phyloP scores from a whole-genome alignment of 1,140 invertebrate genomes.

The Trichonephila inaurata region DNA sequence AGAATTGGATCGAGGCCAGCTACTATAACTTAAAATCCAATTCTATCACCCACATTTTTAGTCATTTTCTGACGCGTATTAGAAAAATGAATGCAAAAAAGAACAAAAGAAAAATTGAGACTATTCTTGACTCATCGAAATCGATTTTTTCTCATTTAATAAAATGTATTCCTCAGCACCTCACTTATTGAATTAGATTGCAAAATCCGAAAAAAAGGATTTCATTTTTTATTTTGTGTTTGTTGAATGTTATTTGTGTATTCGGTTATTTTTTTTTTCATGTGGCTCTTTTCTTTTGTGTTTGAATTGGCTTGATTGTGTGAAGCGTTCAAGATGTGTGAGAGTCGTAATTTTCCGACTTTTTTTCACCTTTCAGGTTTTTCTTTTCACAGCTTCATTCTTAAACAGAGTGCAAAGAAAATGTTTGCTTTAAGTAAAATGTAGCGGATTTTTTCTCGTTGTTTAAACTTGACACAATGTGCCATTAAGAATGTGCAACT shows the following conservation, averaged over 20 bases:
- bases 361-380: not conserved
- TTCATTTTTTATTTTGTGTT: not conserved
- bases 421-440: not conserved
- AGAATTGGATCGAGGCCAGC: conserved; percentile 5
- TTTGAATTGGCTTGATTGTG: conserved; percentile 1
- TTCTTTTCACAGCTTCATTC: not conserved
- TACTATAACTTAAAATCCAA: conserved; percentile 26
- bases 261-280: not conserved
- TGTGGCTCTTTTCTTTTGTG: not conserved
- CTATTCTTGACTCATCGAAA: conserved; percentile 38
- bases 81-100: conserved; percentile 27
- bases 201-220: not conserved
- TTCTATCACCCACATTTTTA: conserved; percentile 21
- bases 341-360: not conserved
- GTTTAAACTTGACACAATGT: not conserved
- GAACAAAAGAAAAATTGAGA: not conserved
- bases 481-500: not conserved
- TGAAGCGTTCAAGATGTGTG: not conserved
- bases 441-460: not conserved
- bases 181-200: conserved; percentile 19
- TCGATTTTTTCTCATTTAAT: conserved; percentile 45
- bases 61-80: conserved; percentile 27
- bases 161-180: conserved; percentile 10
- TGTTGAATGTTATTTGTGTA: no score
- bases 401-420: not conserved